Evolutionary conservation across 2,113 vertebrate genomes (phyloP).

Genomic region (Trinectes maculatus): DNA sequence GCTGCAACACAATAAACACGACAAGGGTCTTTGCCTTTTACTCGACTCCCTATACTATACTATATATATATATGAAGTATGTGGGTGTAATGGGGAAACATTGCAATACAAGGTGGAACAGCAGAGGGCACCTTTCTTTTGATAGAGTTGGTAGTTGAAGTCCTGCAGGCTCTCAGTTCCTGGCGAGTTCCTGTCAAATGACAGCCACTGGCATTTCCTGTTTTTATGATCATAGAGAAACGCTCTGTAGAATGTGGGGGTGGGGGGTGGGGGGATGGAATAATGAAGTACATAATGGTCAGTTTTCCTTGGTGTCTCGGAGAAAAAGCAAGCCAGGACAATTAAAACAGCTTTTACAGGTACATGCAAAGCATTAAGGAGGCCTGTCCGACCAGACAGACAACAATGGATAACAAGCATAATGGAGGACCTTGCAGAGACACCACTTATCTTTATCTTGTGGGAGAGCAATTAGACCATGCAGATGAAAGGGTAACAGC

Average conservation of each 20-base stretch:
- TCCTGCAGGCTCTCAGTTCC: constrained; percentile 87
- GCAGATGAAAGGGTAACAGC: not conserved
- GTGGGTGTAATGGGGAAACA: not conserved
- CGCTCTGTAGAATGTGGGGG: constrained; percentile 72
- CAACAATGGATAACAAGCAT: not conserved
- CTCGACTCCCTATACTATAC: constrained; percentile 29
- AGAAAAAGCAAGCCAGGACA: not conserved
- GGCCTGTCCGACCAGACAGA: not conserved
- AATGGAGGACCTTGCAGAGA: not conserved
- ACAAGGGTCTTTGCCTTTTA: constrained; percentile 49
- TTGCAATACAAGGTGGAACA: constrained; percentile 14
- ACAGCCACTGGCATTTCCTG: constrained; percentile 92
- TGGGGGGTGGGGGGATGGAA: constrained; percentile 11
- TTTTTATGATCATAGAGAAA: constrained; percentile 83
- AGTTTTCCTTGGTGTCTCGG: not conserved
- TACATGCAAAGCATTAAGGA: not conserved
- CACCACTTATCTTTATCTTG: not conserved
- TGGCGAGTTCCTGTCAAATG: constrained; percentile 91
- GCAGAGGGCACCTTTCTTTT: constrained; percentile 92
- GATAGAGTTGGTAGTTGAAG: constrained; percentile 92
- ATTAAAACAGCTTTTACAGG: not conserved
- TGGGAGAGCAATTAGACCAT: not conserved
- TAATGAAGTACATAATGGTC: constrained; percentile 4
- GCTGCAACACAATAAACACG: constrained; percentile 62
- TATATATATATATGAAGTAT: too few relatives aligned